Evolutionary conservation across 2,797 vertebrate genomes (phyloP).

Genomic region (Merluccius polli): DNA sequence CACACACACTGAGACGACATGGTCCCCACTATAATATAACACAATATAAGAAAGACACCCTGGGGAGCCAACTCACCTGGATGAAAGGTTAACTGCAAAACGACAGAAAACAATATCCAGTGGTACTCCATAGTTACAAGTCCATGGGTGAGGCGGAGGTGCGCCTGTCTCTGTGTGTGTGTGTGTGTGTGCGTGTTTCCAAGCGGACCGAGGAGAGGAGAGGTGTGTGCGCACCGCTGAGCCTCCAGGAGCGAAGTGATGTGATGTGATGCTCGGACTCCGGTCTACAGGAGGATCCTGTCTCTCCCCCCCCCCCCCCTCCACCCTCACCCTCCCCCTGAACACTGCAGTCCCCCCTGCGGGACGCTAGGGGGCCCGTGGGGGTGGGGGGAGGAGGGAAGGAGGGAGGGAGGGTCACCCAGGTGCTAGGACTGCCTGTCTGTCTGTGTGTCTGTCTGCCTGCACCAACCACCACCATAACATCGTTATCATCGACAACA

Average conservation of each 20-base stretch:
- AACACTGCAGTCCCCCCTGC: constrained; percentile 41
- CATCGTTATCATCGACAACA: not conserved
- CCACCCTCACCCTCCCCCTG: too few relatives aligned
- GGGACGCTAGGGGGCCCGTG: not conserved
- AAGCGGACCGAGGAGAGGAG: too few relatives aligned
- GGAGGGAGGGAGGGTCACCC: not conserved
- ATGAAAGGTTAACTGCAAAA: constrained; percentile 67
- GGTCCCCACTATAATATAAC: too few relatives aligned
- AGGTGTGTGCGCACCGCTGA: constrained; percentile 37
- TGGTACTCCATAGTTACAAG: constrained; percentile 77
- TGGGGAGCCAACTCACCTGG: constrained; percentile 68
- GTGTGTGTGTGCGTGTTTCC: constrained; percentile 17
- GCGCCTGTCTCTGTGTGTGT: constrained; percentile 55
- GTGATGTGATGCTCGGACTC: constrained; percentile 46
- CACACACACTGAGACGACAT: too few relatives aligned
- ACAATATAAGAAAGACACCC: too few relatives aligned
- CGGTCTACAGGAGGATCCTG: constrained; percentile 30
- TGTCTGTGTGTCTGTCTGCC: not conserved
- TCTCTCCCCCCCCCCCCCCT: constrained; percentile 31
- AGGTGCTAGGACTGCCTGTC: not conserved
- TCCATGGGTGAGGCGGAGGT: constrained; percentile 73
- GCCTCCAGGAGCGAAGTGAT: constrained; percentile 57
- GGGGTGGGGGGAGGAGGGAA: not conserved
- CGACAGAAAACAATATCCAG: constrained; percentile 72
- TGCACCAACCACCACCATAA: not conserved